Evolutionary conservation across 2,113 vertebrate species (phyloP), one percentile per base, ranked within the genome.

Genomic region (Podiceps cristatus): DNA sequence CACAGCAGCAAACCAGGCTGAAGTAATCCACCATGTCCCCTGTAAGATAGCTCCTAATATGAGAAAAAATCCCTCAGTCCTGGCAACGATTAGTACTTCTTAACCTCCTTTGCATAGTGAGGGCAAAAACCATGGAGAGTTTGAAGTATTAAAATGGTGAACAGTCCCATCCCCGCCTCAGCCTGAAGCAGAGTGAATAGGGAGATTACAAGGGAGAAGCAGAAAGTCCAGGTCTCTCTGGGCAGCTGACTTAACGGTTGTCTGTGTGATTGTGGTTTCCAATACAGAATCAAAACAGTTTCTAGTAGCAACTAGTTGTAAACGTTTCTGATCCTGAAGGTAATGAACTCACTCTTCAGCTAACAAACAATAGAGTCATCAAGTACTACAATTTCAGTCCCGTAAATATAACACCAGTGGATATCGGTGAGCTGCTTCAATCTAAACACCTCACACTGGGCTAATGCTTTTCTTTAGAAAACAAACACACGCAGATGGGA

Each of bases 401-500:
- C 5, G 18, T 94, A 89, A 95, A 92, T 87, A 31, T 29, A 92
- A 78, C 44, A 66, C 58, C 33, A 33, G 37, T 89, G 73, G 58
- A 60, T 89, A 82, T 78, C 4, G 0, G 42, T 75, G 93, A 87
- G 73, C 88, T 75, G 66, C 86, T 92, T 94, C 86, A 68, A 55
- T 76, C 80, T 73, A 89, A 94, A 91, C 91, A 92, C 73, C 86
- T 87, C 66, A 55, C 73, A 45, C 45, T n/a, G n/a, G 49, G 64
- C 35, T 96, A 72, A 80, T 84, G 79, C 67, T 64, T 81, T 78
- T 74, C 86, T 96, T 91, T 72, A 89, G 88, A 95, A 92, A 97
- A 91, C 83, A 97, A 97, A 96, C 86, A 97, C 84, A 79, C 53
- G 9, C 97, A 96, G 94, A 96, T 97, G 96, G 95, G 88, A 72